phyloP scores from a whole-genome alignment of 2,113 vertebrate species.

The Tiliqua scincoides region DNA sequence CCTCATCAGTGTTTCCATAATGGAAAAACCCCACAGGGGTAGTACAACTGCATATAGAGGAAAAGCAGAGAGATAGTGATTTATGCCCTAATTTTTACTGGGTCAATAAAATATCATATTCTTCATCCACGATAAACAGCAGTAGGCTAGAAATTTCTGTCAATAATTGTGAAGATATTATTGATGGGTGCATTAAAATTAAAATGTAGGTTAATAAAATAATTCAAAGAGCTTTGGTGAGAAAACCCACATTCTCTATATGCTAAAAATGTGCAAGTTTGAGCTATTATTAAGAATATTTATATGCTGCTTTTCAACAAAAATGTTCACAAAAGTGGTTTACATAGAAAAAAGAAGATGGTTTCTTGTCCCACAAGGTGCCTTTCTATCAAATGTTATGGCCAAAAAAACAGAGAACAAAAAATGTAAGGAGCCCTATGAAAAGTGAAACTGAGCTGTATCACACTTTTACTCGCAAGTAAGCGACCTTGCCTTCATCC shows the following conservation, averaged over 20 bases:
- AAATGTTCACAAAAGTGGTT: too few species aligned
- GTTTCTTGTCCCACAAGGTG: too few species aligned
- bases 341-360: too few species aligned
- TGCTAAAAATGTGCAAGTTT: too few species aligned
- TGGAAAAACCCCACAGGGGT: slow-evolving; percentile 56
- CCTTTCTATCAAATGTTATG: too few species aligned
- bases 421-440: too few species aligned
- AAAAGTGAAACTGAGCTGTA: too few species aligned
- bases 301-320: too few species aligned
- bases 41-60: slow-evolving; percentile 43
- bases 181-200: slow-evolving; percentile 65
- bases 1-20: slow-evolving; percentile 56
- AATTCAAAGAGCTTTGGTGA: slow-evolving; percentile 48
- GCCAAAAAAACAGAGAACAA: too few species aligned
- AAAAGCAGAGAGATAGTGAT: slow-evolving; percentile 62
- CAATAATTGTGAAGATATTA: slow-evolving; percentile 70
- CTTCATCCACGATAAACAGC: slow-evolving; percentile 63
- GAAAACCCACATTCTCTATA: neutral
- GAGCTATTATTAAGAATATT: too few species aligned
- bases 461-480: too few species aligned
- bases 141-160: slow-evolving; percentile 58
- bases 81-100: slow-evolving; percentile 61
- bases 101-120: slow-evolving; percentile 61
- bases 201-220: slow-evolving; percentile 60
- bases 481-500: too few species aligned